phyloP scores from a whole-genome alignment of 2,797 vertebrate species.

The Harpagifer antarcticus region DNA sequence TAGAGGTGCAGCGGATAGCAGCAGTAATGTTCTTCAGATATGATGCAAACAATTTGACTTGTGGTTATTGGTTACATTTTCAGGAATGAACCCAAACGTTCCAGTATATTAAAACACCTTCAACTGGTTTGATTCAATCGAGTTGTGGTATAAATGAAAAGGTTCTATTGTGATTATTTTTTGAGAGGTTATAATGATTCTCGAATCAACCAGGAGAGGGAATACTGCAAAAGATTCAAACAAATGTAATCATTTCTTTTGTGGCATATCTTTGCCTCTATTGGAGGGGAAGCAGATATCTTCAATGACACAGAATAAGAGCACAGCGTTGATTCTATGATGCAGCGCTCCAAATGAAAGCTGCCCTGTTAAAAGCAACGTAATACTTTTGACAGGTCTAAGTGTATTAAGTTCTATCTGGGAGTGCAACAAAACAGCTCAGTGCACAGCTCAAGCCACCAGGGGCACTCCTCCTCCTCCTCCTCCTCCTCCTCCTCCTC shows the following conservation, averaged over 20 bases:
- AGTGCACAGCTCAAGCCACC: conserved; percentile 38
- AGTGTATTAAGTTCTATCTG: not conserved
- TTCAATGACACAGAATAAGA: not conserved
- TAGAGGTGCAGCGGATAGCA: conserved; percentile 17
- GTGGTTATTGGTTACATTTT: not conserved
- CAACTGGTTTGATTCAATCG: not conserved
- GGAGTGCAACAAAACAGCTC: not conserved
- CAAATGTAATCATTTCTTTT: not conserved
- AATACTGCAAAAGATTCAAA: not conserved
- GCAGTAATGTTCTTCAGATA: not conserved
- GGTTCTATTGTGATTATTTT: not conserved
- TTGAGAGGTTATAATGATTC: not conserved
- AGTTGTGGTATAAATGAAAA: not conserved
- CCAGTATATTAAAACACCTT: not conserved
- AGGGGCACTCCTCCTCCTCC: too few relatives aligned
- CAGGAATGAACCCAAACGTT: not conserved
- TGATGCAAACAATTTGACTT: not conserved
- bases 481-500: too few relatives aligned
- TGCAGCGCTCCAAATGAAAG: not conserved
- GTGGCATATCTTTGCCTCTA: not conserved
- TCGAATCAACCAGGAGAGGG: not conserved
- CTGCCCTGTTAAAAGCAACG: not conserved
- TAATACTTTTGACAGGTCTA: not conserved
- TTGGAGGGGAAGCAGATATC: not conserved
- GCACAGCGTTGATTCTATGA: not conserved